Conservation (phyloP, 35 echinoderm and acorn worm genomes). For the Diadema setosum region DNA sequence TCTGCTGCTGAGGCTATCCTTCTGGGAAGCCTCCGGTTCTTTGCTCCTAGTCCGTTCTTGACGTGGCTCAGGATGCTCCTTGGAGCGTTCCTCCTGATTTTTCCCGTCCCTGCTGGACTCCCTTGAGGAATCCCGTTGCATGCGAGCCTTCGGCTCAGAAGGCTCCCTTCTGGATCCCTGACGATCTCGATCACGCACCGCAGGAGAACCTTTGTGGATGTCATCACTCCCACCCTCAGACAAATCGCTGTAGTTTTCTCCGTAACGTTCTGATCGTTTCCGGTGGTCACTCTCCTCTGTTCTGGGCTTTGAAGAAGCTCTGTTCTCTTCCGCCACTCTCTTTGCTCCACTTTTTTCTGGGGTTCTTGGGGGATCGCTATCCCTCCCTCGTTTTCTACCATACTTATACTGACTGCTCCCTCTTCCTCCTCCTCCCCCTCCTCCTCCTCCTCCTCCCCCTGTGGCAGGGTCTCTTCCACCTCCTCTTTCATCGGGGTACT, state of each 20-base stretch:
- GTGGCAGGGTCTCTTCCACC: background rate
- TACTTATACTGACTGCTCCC: too few relatives aligned
- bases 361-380: background rate
- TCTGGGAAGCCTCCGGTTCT: background rate
- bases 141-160: background rate
- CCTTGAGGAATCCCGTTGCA: background rate
- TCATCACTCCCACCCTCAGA: conserved; percentile 60
- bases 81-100: background rate
- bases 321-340: background rate
- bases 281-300: background rate
- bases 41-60: background rate
- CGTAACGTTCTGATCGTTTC: background rate
- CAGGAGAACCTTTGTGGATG: conserved; percentile 35
- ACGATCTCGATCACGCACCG: background rate
- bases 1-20: background rate
- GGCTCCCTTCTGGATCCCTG: background rate
- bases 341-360: background rate
- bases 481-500: background rate
- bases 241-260: conserved; percentile 29
- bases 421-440: background rate
- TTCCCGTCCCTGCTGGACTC: background rate
- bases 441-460: background rate
- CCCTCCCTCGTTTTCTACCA: background rate
- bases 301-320: background rate
- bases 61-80: background rate